Percentiles rank a stretch among this genome's conserved stretches.
phyloP scores from a whole-genome alignment of 2,113 vertebrate genomes.

The Pollimyrus isidori region DNA sequence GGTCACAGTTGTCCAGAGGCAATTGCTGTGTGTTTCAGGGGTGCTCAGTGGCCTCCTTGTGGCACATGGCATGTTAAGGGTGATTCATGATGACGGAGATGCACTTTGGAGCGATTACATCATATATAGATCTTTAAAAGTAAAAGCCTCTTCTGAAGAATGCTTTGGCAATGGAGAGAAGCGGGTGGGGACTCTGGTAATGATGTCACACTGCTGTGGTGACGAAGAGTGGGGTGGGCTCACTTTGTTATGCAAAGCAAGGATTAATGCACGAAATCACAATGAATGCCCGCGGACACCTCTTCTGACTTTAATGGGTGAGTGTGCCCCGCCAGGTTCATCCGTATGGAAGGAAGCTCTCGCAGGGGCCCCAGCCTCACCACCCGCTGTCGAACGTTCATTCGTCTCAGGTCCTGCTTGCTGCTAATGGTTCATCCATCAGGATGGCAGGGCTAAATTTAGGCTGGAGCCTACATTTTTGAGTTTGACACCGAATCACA shows the following conservation, averaged over 20 bases:
- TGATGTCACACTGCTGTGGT: background rate
- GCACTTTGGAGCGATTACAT: background rate
- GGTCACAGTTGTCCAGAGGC: background rate
- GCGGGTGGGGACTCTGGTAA: background rate
- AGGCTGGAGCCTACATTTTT: background rate
- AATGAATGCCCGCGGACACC: background rate
- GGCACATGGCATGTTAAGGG: background rate
- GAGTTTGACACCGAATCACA: background rate
- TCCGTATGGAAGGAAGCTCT: background rate
- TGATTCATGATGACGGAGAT: background rate
- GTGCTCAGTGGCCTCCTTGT: background rate
- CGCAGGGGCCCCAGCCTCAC: background rate
- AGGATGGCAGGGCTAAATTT: slow-evolving; percentile 20
- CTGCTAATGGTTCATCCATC: slow-evolving; percentile 17
- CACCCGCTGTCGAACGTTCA: background rate
- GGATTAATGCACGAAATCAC: background rate
- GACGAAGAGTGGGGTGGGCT: background rate
- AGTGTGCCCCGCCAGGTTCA: background rate
- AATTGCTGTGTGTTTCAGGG: background rate
- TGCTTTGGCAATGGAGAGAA: background rate
- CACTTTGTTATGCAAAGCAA: background rate
- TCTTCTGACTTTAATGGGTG: background rate
- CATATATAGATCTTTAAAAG: background rate
- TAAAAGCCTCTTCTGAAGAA: background rate
- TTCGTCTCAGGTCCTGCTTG: background rate